Evolutionary conservation across 2,797 vertebrate species (phyloP), one percentile per base, ranked within the genome.

Genomic region (Distichodus sexfasciatus): DNA sequence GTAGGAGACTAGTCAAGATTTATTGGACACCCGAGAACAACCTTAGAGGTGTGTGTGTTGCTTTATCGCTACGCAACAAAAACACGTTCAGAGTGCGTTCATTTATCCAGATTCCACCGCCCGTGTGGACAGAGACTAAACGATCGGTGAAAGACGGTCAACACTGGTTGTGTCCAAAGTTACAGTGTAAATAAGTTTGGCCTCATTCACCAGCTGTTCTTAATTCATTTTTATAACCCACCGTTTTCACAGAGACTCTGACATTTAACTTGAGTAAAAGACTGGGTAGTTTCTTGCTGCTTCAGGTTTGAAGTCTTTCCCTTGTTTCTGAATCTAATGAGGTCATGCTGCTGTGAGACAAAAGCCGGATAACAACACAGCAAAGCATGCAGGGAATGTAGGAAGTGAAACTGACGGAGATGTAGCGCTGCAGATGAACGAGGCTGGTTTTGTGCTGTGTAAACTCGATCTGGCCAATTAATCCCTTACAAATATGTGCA

Each of bases 341-440:
- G 63, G 79, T 86, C 82, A 83, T 46, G 41, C 63, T 29, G 72
- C 64, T 73, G 38, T 29, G 29, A 65, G 17, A 57, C 51, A 28
- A n/a, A 19, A 64, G 35, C 72, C 65, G 0, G 61, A 66, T 24
- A 65, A 88, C 86, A 89, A 88, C 80, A 43, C 40, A 66, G 19
- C 58, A 24, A 3, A 79, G 81, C 81, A 81, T 75, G 81, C n/a
- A 15, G 78, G 66, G 87, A 89, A 90, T 90, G 85, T 77, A 82
- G 87, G 89, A 89, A 90, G 85, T 73, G 87, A 89, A 90, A 90
- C 87, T 77, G 61, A 76, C 79, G 66, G 80, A 82, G 78, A 75
- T 28, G 57, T 33, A 15, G 6, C 28, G 17, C 36, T 11, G 23
- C 62, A 51, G 67, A 71, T 58, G 61, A 31, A 36, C 33, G 35